Conservation (phyloP, 1,140 invertebrate genomes). For the Aleiodes sp. region DNA sequence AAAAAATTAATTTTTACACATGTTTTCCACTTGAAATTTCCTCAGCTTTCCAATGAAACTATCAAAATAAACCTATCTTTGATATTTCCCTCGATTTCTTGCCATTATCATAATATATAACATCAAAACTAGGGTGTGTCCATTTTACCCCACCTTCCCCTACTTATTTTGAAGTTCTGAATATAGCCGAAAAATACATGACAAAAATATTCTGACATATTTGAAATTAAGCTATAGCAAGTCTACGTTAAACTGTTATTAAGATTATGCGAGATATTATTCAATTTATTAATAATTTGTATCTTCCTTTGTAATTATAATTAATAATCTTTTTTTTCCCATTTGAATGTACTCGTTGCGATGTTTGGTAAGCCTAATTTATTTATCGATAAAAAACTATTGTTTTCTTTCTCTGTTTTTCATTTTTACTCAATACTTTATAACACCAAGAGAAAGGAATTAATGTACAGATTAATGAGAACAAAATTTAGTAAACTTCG, state of each 20-base stretch:
- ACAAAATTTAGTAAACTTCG: not conserved
- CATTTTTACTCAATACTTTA: not conserved
- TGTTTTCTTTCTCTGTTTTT: too few species aligned
- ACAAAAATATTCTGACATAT: not conserved
- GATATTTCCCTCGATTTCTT: too few species aligned
- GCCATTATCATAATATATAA: too few species aligned
- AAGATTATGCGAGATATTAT: not conserved
- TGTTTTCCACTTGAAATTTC: too few species aligned
- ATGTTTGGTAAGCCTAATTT: not conserved
- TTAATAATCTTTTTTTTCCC: not conserved
- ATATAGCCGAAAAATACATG: too few species aligned
- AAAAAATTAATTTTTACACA: too few species aligned
- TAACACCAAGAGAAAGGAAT: not conserved
- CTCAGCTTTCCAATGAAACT: too few species aligned
- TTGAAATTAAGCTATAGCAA: constrained; percentile 11
- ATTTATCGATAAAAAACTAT: too few species aligned
- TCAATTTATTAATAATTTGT: not conserved
- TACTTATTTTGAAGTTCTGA: too few species aligned
- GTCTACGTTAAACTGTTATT: not conserved
- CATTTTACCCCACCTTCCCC: too few species aligned
- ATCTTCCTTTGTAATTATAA: not conserved
- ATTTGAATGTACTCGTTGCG: not conserved
- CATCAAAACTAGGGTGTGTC: too few species aligned
- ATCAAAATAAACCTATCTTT: too few species aligned
- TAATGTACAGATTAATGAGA: not conserved